Evolutionary conservation across 2,888 invertebrate species (phyloP).

Genomic region (Schrankia costaestrigalis): DNA sequence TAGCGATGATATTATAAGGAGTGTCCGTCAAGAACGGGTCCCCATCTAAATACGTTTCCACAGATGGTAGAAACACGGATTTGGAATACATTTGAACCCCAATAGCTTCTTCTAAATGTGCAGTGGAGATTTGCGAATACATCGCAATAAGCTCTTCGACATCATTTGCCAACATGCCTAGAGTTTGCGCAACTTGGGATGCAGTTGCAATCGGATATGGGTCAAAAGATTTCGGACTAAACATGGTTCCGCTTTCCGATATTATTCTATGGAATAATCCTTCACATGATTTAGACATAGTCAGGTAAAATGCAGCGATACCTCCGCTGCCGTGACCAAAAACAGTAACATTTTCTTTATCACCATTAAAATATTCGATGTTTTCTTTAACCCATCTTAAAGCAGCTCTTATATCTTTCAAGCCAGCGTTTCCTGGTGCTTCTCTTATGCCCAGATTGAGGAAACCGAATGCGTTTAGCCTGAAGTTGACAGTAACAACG

Average conservation of each 20-base stretch:
- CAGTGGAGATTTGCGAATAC: slow-evolving; percentile 49
- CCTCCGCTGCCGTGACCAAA: slow-evolving; percentile 74
- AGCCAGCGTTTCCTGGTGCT: slow-evolving; percentile 72
- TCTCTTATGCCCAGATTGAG: slow-evolving; percentile 61
- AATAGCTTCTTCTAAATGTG: slow-evolving; percentile 61
- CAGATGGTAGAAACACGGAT: slow-evolving; percentile 65
- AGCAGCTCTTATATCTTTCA: slow-evolving; percentile 71
- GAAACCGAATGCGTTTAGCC: slow-evolving; percentile 72
- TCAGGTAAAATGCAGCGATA: slow-evolving; percentile 61
- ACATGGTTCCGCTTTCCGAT: slow-evolving; percentile 63
- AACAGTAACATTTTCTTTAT: slow-evolving; percentile 67
- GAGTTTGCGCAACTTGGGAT: slow-evolving; percentile 60
- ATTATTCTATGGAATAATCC: slow-evolving; percentile 67
- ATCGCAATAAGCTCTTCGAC: slow-evolving; percentile 50
- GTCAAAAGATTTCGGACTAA: slow-evolving; percentile 63
- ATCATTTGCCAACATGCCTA: slow-evolving; percentile 52
- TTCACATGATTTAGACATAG: slow-evolving; percentile 60
- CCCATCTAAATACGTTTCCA: slow-evolving; percentile 54
- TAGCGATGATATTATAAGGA: slow-evolving; percentile 66
- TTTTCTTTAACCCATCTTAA: slow-evolving; percentile 69
- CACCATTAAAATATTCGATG: slow-evolving; percentile 60
- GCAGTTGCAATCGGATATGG: slow-evolving; percentile 54
- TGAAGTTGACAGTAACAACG: slow-evolving; percentile 74
- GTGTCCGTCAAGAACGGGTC: slow-evolving; percentile 63
- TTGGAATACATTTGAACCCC: slow-evolving; percentile 67